phyloP scores from a whole-genome alignment of 2,888 invertebrate genomes.

The Drosophila anceps region DNA sequence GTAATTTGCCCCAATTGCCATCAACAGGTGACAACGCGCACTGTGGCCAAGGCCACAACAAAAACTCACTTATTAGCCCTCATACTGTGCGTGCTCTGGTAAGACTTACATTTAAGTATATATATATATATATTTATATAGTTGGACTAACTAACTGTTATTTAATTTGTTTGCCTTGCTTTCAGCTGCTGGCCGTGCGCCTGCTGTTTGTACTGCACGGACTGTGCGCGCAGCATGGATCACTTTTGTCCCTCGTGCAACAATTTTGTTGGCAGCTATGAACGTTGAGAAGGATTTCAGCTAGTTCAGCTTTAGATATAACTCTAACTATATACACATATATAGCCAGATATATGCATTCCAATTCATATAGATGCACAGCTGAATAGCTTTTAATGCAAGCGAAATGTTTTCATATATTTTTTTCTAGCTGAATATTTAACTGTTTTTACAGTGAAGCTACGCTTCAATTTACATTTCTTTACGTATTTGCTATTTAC shows the following conservation, averaged over 20 bases:
- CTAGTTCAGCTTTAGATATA: too few species aligned
- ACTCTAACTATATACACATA: too few species aligned
- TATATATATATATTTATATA: neutral
- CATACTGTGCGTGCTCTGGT: constrained; percentile 78
- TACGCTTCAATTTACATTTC: neutral
- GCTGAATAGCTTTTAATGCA: neutral
- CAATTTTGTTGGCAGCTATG: constrained; percentile 86
- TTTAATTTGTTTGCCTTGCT: neutral
- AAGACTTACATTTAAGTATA: constrained; percentile 21
- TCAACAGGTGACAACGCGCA: constrained; percentile 84
- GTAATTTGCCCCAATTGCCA: constrained; percentile 86
- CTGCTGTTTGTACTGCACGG: constrained; percentile 87
- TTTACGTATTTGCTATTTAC: neutral
- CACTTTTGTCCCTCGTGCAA: constrained; percentile 88
- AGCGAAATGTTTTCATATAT: neutral
- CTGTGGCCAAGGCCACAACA: constrained; percentile 76
- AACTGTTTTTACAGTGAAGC: constrained; percentile 11
- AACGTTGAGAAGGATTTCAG: constrained; percentile 57
- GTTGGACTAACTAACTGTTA: neutral
- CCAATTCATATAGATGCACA: neutral
- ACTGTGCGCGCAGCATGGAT: constrained; percentile 86
- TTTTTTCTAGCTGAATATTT: neutral
- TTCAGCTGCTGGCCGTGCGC: constrained; percentile 86
- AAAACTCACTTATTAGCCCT: constrained; percentile 83
- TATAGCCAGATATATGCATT: neutral